Evolutionary conservation across 2,888 invertebrate genomes (phyloP), one percentile per base, ranked within the genome.

Genomic region (Cartodere bifasciata): DNA sequence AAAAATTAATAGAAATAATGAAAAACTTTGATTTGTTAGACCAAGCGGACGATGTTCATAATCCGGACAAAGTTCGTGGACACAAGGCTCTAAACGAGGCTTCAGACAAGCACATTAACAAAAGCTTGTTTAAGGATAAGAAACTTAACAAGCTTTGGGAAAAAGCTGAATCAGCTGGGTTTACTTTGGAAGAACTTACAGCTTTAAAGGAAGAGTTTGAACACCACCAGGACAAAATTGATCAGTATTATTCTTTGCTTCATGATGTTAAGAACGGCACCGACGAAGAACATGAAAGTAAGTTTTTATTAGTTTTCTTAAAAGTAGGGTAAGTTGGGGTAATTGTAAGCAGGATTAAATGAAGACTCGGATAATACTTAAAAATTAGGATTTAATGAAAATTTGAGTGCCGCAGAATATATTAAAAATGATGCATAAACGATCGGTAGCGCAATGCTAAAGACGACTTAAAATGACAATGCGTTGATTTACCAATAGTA

Each of bases 211-310:
- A 91, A 54, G 94, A 94, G 59, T 91, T 94, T 50, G 61, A 63
- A 12, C 91, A 92, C 55, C 90, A 94, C 51, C 88, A 92, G 55
- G 83, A 90, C 43, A 92, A 91, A 62, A 75, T 92, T 28, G 84
- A 91, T 54, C 80, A 92, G 50, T 92, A 88, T 53, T 82, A 86
- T 55, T 72, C 77, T 23, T 56, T 92, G 34, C 63, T 88, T 29
- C 70, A 73, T 41, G 78, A 84, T 46, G 63, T 80, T 16, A 77
- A 82, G 42, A 58, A 67, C 23, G 67, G 64, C 11, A 59, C 62
- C 23, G 56, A 65, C 23, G 72, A 77, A 41, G 65, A 65, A 17
- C 68, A 70, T 52, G 71, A 75, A 57, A 83, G 83, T 82, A 64
- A 55, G 68, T 54, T 21, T 22, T 14, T n/a, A n/a, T n/a, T n/a